Conservation (phyloP, 2,888 invertebrate genomes). For the Neocrepidodera transversa region DNA sequence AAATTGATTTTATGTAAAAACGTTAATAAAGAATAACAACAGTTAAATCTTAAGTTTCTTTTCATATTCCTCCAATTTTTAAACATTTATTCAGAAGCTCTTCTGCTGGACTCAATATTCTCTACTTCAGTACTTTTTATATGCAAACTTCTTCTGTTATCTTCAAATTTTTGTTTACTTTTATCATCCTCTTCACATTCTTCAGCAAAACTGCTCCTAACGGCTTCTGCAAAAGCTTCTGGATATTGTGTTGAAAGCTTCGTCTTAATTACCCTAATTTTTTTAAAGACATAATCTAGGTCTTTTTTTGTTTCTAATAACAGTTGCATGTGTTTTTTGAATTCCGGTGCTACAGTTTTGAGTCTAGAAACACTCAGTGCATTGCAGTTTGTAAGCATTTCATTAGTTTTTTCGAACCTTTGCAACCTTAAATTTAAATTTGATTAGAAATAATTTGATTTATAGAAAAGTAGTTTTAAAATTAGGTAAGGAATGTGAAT, state of each 20-base stretch:
- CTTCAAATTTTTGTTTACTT: constrained; percentile 29
- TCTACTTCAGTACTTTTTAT: constrained; percentile 39
- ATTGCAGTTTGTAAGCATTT: constrained; percentile 98
- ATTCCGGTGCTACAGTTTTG: constrained; percentile 85
- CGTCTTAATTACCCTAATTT: constrained; percentile 83
- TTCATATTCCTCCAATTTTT: too few relatives aligned
- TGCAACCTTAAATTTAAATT: constrained; percentile 73
- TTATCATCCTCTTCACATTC: constrained; percentile 54
- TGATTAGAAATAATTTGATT: not conserved
- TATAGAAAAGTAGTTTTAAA: too few relatives aligned
- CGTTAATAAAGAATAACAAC: constrained; percentile 30
- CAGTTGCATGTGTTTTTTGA: constrained; percentile 87
- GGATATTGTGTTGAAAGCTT: constrained; percentile 77
- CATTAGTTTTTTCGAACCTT: constrained; percentile 98
- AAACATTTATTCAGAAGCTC: constrained; percentile 45
- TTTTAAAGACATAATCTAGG: constrained; percentile 91
- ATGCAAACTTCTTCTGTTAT: constrained; percentile 46
- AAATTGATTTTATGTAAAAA: constrained; percentile 42
- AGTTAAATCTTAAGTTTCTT: too few relatives aligned
- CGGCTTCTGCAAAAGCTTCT: constrained; percentile 70
- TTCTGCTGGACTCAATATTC: constrained; percentile 39
- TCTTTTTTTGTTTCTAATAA: constrained; percentile 93
- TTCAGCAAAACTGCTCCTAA: constrained; percentile 56
- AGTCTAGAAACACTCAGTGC: constrained; percentile 88
- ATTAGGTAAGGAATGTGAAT: not conserved